Percentiles rank a stretch among this genome's conserved stretches.
These are phyloP conservation scores for Leptatherina wallacei DNA, from an alignment of 2,797 vertebrate species.

Conservation along the genomic window DNA sequence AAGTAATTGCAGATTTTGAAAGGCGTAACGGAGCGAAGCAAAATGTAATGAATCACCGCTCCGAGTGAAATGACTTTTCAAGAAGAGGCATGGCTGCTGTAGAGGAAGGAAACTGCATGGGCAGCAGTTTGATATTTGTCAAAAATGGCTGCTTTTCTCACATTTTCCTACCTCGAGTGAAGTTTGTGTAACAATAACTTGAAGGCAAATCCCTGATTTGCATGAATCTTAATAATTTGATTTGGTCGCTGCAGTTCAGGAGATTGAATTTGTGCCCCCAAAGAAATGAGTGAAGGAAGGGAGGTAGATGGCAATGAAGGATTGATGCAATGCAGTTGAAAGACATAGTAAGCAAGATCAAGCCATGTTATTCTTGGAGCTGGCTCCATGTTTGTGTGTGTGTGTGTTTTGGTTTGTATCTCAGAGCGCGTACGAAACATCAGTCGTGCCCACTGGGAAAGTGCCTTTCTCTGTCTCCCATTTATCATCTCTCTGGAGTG, in stretches of 20 bases:
- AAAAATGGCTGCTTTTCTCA: background rate
- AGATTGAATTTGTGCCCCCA: slow-evolving; percentile 1
- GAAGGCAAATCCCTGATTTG: slow-evolving; percentile 6
- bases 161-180: background rate
- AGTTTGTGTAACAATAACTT: background rate
- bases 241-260: background rate
- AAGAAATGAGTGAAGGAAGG: background rate
- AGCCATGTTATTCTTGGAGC: background rate
- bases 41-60: slow-evolving; percentile 32
- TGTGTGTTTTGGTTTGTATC: no score
- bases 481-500: slow-evolving; percentile 35
- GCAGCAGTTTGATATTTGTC: slow-evolving; percentile 3
- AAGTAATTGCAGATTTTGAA: slow-evolving; percentile 44
- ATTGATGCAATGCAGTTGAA: background rate
- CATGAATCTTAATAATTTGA: background rate
- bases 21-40: slow-evolving; percentile 17
- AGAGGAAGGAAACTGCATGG: slow-evolving; percentile 1
- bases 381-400: background rate
- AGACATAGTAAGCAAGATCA: background rate
- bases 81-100: background rate
- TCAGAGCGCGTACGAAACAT: slow-evolving; percentile 2
- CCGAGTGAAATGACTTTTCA: slow-evolving; percentile 31
- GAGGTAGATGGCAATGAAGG: background rate
- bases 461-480: slow-evolving; percentile 20
- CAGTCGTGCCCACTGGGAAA: slow-evolving; percentile 7